phyloP scores from a whole-genome alignment of 2,797 vertebrate species.

The Bufotes viridis region DNA sequence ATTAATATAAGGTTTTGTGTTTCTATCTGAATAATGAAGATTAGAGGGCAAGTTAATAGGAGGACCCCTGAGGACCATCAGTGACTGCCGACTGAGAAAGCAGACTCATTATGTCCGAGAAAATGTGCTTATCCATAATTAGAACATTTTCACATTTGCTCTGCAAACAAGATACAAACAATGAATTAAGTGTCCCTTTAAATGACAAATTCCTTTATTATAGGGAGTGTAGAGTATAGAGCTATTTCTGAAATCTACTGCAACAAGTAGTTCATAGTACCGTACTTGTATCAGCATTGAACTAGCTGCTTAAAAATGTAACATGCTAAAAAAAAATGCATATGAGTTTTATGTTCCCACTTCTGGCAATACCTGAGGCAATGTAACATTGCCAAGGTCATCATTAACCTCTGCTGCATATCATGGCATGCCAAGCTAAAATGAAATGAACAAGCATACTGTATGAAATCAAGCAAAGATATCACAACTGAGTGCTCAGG shows the following conservation, averaged over 20 bases:
- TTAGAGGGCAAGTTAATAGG: neutral
- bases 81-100: neutral
- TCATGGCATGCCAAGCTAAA: slow-evolving; percentile 41
- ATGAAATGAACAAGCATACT: slow-evolving; percentile 35
- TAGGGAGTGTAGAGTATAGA: neutral
- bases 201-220: neutral
- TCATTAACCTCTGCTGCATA: slow-evolving; percentile 21
- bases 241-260: neutral
- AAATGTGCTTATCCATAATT: slow-evolving; percentile 10
- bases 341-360: slow-evolving; percentile 7
- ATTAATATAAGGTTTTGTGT: neutral
- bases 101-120: neutral
- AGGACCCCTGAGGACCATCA: slow-evolving; percentile 13
- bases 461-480: slow-evolving; percentile 42
- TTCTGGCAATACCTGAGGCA: slow-evolving; percentile 52
- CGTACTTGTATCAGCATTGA: neutral
- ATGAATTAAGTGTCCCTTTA: neutral
- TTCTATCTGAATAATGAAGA: slow-evolving; percentile 12
- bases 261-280: neutral
- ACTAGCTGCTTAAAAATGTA: slow-evolving; percentile 17
- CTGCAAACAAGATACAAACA: neutral
- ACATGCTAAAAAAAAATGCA: slow-evolving; percentile 19
- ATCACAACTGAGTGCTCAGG: slow-evolving; percentile 31
- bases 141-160: slow-evolving; percentile 3
- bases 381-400: slow-evolving; percentile 55